Evolutionary conservation across 2,888 invertebrate genomes (phyloP), one percentile per base, ranked within the genome.

Genomic region (Lypha dubia): DNA sequence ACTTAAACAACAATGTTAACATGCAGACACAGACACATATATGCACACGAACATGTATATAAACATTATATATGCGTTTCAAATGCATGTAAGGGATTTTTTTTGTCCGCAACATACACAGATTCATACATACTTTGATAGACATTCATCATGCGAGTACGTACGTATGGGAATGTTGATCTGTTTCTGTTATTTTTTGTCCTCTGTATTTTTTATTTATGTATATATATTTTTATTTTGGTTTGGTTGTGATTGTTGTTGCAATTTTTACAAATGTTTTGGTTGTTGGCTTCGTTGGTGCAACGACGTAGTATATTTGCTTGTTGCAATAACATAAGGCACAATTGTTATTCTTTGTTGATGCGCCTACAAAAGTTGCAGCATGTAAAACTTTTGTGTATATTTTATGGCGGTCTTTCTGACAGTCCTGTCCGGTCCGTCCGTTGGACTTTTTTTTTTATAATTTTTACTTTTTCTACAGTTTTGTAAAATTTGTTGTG

Each of bases 341-440:
- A 68, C 73, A 81, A 77, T 74, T 81, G 81, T 70, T 74, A 84
- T 81, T 81, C 81, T 70, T 81, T 77, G 77, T 74, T 84, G 84
- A 70, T 84, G 84, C 81, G 73, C 71, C 80, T 84, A 84, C 80
- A 84, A 41, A 60, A 46, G 44, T 71, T 73, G 51, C 76, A 58
- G 51, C 76, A 58, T 49, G 38, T 35, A 62, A 5, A 24, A 53
- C 53, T 75, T 51, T 60, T 60, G 22, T 65, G 32, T 65, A 32
- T 15, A 1, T 7, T 49, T 49, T 3, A 32, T 56, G 53, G 58
- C 65, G 7, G 67, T 74, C 60, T 38, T 49, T 67, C 9, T 6
- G 32, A 8, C 15, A 9, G 51, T 67, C 38, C 38, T 15, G n/a
- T n/a, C 58, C 49, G 11, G 38, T 41, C 24, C 53, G n/a, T 17